Evolutionary conservation across 2,888 invertebrate species (phyloP).

Genomic region (Spodoptera picta): DNA sequence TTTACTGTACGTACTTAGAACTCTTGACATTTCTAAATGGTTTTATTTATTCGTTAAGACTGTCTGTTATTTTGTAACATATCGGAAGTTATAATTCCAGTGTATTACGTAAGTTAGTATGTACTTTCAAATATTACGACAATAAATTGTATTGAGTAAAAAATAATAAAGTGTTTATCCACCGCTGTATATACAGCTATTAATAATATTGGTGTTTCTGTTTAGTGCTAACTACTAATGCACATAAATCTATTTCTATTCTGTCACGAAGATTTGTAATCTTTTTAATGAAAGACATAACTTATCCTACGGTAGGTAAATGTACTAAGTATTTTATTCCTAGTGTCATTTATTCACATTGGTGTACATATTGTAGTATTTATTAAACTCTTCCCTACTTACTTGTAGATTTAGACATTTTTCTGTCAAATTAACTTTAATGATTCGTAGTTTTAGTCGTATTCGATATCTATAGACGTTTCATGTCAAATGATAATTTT

Average conservation of each 20-base stretch:
- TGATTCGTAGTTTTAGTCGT: conserved; percentile 37
- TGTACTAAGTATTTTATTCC: conserved; percentile 13
- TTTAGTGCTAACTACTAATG: not conserved
- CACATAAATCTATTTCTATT: not conserved
- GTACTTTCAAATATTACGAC: conserved; percentile 51
- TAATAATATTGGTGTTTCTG: conserved; percentile 1
- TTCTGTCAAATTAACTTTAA: conserved; percentile 40
- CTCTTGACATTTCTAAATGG: conserved; percentile 11
- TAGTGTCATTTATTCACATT: conserved; percentile 8
- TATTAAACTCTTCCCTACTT: conserved; percentile 28
- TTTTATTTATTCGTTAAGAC: conserved; percentile 38
- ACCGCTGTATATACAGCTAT: conserved; percentile 51
- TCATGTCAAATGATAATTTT: conserved; percentile 45
- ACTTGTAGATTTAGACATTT: conserved; percentile 28
- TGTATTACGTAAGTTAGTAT: conserved; percentile 25
- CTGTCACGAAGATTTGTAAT: not conserved
- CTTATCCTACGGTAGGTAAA: not conserved
- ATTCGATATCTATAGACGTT: conserved; percentile 27
- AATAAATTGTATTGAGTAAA: conserved; percentile 50
- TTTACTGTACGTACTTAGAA: conserved; percentile 47
- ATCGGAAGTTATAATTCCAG: conserved; percentile 30
- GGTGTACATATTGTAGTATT: conserved; percentile 50
- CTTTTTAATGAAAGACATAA: not conserved
- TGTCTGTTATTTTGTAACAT: conserved; percentile 48
- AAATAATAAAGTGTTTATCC: conserved; percentile 20